Evolutionary conservation across 2,113 vertebrate genomes (phyloP), one percentile per base, ranked within the genome.

Genomic region (Bucco capensis): DNA sequence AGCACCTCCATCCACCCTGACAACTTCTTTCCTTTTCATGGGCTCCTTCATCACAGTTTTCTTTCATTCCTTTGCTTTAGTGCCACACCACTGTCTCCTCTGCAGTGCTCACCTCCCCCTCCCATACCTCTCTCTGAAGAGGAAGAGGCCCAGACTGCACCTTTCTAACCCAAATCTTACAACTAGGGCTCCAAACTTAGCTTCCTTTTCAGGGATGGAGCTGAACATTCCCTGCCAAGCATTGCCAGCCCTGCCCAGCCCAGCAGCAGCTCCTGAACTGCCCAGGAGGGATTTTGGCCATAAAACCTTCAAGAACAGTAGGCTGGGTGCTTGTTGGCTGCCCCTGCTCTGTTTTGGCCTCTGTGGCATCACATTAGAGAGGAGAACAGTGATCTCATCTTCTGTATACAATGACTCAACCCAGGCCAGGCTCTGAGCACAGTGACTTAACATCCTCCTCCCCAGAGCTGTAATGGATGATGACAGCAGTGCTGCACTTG

Each of bases 401-500:
- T 51, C 12, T 44, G 44, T n/a, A 49, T 8, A 6, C 0, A 7
- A 9, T 37, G 77, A 66, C 38, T 81, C 77, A 27, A 1, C 24
- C 35, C 80, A 47, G 33, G 46, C 73, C 66, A 7, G 0, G 3
- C 51, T 30, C 4, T 17, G 7, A 13, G 8, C 0, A 3, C 85
- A 11, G 42, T 9, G 24, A 54, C 38, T 18, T 9, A 58, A 25
- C 28, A 18, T 10, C 15, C n/a, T n/a, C n/a, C n/a, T n/a, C n/a
- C n/a, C n/a, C n/a, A n/a, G n/a, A n/a, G n/a, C 73, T 40, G 0
- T 12, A 8, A 38, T 0, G 21, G 38, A 6, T 3, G 50, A 6
- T 3, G 24, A 27, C 16, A 25, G 21, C 16, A 8, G 2, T 7
- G 38, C 33, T 64, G 72, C 24, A 0, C 2, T 38, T 8, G 21